phyloP scores from a whole-genome alignment of 2,797 vertebrate genomes.

The Holocentrus rufus region DNA sequence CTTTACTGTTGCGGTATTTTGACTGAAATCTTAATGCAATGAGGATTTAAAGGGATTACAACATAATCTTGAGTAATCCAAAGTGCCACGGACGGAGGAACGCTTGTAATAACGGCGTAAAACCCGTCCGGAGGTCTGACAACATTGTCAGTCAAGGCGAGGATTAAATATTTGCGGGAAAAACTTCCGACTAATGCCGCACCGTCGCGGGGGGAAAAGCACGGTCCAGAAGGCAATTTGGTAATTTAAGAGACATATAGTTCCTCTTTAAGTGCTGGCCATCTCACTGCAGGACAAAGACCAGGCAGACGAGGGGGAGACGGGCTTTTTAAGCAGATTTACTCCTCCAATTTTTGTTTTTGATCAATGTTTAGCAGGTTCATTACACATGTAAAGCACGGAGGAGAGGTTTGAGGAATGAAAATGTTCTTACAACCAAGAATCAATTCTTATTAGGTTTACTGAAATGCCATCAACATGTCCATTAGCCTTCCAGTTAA shows the following conservation, averaged over 20 bases:
- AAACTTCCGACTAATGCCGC: slow-evolving; percentile 78
- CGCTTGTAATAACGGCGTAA: slow-evolving; percentile 87
- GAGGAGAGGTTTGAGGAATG: slow-evolving; percentile 56
- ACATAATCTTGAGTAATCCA: slow-evolving; percentile 99
- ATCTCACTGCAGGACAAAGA: slow-evolving; percentile 73
- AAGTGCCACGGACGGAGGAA: slow-evolving; percentile 94
- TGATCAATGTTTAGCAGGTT: slow-evolving; percentile 76
- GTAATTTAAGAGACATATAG: slow-evolving; percentile 77
- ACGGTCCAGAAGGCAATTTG: slow-evolving; percentile 68
- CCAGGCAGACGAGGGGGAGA: slow-evolving; percentile 53
- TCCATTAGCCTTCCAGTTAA: slow-evolving; percentile 77
- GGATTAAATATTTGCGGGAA: slow-evolving; percentile 83
- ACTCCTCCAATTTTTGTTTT: slow-evolving; percentile 75
- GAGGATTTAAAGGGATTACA: slow-evolving; percentile 99
- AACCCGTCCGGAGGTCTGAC: slow-evolving; percentile 87
- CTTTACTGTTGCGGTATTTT: slow-evolving; percentile 95
- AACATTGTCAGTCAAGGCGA: slow-evolving; percentile 88
- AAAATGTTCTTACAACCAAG: slow-evolving; percentile 63
- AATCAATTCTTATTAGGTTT: slow-evolving; percentile 79
- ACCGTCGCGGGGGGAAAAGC: slow-evolving; percentile 49
- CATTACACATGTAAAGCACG: slow-evolving; percentile 77
- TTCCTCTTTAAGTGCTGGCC: slow-evolving; percentile 72
- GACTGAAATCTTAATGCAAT: slow-evolving; percentile 98
- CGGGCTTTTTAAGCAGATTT: slow-evolving; percentile 78
- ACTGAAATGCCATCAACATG: slow-evolving; percentile 75